Percentiles rank a stretch among this genome's conserved stretches.
Evolutionary conservation across 2,888 invertebrate species (phyloP).

Genomic region (Ormyrus rosae): DNA sequence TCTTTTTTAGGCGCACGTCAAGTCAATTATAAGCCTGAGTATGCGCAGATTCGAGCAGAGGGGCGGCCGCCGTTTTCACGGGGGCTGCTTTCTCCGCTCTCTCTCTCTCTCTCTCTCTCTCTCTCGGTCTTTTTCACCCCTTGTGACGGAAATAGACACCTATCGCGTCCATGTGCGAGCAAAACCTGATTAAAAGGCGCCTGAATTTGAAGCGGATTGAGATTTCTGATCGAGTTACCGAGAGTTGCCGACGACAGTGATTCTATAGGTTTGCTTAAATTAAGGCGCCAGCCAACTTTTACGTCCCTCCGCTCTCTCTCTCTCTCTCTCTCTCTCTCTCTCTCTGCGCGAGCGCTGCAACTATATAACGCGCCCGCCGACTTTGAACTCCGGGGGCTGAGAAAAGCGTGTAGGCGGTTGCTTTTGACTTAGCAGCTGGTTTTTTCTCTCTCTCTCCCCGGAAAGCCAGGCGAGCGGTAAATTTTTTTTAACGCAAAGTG

Average conservation of each 20-base stretch:
- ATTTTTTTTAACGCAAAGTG: no score
- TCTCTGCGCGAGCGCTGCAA: background rate
- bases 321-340: background rate
- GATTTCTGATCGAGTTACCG: constrained; percentile 54
- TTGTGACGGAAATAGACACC: constrained; percentile 55
- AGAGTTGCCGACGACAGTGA: constrained; percentile 53
- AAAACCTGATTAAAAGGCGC: constrained; percentile 56
- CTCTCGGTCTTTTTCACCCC: constrained; percentile 10
- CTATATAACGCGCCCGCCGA: background rate
- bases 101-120: constrained; percentile 26
- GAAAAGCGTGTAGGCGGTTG: background rate
- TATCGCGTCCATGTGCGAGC: constrained; percentile 29
- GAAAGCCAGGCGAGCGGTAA: no score
- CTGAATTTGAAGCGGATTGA: constrained; percentile 51
- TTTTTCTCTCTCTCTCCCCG: no score
- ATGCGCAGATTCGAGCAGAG: constrained; percentile 37
- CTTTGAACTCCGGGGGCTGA: background rate
- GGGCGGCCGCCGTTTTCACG: constrained; percentile 46
- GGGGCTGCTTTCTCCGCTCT: constrained; percentile 25
- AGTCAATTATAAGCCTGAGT: constrained; percentile 58
- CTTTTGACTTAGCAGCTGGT: no score
- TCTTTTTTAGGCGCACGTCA: constrained; percentile 54
- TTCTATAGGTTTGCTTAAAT: constrained; percentile 46
- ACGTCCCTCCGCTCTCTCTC: background rate
- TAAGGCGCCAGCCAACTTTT: constrained; percentile 24